Evolutionary conservation across 2,888 invertebrate species (phyloP).

Genomic region (Anaspis maculata): DNA sequence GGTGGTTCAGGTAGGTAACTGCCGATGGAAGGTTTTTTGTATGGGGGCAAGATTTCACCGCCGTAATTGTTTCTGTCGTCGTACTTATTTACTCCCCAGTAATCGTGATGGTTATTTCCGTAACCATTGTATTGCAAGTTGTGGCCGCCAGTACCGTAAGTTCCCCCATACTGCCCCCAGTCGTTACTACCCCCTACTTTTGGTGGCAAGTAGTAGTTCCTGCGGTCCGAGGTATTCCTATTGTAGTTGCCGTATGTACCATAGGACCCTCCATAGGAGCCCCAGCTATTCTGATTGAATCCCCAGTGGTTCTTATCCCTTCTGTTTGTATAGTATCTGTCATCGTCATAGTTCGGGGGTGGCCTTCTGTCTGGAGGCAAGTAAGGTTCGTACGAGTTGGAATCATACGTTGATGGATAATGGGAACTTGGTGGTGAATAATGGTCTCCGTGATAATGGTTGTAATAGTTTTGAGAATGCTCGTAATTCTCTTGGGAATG

Average conservation of each 20-base stretch:
- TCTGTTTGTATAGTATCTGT: conserved; percentile 20
- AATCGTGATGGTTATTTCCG: conserved; percentile 25
- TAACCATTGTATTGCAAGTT: conserved; percentile 21
- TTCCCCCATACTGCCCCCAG: conserved; percentile 38
- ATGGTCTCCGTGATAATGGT: conserved; percentile 17
- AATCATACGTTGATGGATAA: conserved; percentile 18
- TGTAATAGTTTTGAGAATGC: conserved; percentile 22
- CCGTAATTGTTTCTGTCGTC: conserved; percentile 13
- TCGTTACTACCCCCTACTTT: conserved; percentile 32
- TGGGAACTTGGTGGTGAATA: conserved; percentile 10
- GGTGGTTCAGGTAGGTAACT: conserved; percentile 5
- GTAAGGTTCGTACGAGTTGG: conserved; percentile 25
- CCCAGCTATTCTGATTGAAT: conserved; percentile 44
- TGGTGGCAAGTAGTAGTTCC: conserved; percentile 26
- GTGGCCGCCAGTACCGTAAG: conserved; percentile 29
- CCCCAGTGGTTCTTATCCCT: conserved; percentile 31
- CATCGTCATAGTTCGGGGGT: conserved; percentile 10
- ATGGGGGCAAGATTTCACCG: conserved; percentile 8
- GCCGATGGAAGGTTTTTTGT: too few relatives aligned
- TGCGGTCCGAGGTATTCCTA: conserved; percentile 11
- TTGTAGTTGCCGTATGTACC: conserved; percentile 32
- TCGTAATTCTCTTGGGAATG: conserved; percentile 22
- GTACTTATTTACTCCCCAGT: conserved; percentile 30
- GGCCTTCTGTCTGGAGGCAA: conserved; percentile 18
- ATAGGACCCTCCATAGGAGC: conserved; percentile 55